phyloP scores from a whole-genome alignment of 2,113 vertebrate genomes.

The Pterocles burchelli region DNA sequence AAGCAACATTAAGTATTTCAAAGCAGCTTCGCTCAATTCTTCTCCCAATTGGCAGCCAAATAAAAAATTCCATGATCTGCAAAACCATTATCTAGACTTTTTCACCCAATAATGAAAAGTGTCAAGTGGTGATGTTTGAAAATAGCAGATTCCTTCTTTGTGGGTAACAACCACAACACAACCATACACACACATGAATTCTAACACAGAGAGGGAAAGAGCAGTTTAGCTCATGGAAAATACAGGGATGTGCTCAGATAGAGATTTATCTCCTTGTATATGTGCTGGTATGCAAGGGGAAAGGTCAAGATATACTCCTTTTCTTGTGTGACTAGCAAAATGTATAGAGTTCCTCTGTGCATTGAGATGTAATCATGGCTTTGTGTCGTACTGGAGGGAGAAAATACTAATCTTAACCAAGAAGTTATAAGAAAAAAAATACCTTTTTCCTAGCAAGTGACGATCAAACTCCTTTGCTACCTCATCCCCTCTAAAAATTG shows the following conservation, averaged over 20 bases:
- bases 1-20: background rate
- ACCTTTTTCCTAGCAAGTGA: background rate
- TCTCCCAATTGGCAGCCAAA: background rate
- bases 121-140: background rate
- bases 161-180: background rate
- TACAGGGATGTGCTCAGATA: background rate
- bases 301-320: background rate
- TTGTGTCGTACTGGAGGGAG: background rate
- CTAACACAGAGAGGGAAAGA: background rate
- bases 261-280: background rate
- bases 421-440: accelerated
- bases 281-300: background rate
- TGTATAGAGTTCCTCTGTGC: background rate
- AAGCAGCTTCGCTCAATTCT: background rate
- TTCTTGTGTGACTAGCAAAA: background rate
- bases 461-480: background rate
- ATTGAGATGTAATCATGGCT: background rate
- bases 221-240: background rate
- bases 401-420: background rate
- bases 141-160: background rate
- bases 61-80: background rate
- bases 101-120: background rate
- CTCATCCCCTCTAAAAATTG: background rate
- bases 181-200: background rate
- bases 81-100: background rate